Evolutionary conservation across 2,888 invertebrate genomes (phyloP).

Genomic region (Piscicola geometra): DNA sequence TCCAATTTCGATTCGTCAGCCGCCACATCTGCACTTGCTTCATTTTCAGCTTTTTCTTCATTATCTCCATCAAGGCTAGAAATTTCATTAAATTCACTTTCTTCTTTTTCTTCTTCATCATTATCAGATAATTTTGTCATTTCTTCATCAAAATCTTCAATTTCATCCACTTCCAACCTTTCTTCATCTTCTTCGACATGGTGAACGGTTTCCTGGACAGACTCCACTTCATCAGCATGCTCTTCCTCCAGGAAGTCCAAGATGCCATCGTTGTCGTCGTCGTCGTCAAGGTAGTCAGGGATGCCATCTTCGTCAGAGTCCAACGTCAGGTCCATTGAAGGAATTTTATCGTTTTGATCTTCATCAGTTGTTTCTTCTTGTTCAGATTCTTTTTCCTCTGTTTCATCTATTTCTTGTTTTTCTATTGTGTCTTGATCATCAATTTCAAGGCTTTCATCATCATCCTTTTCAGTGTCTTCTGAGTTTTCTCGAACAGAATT

Average conservation of each 20-base stretch:
- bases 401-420: constrained; percentile 7
- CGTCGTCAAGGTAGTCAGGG: constrained; percentile 38
- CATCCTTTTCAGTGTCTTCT: constrained; percentile 15
- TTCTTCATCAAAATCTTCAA: constrained; percentile 20
- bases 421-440: constrained; percentile 5
- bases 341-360: constrained; percentile 3
- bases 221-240: constrained; percentile 39
- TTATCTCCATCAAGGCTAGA: constrained; percentile 39
- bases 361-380: background rate
- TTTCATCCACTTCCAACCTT: background rate
- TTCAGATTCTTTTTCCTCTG: background rate
- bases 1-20: no score
- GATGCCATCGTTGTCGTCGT: constrained; percentile 42
- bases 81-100: background rate
- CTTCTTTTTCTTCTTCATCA: constrained; percentile 37
- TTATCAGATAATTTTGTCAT: no score
- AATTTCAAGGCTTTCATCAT: constrained; percentile 3
- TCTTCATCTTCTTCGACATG: constrained; percentile 17
- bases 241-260: constrained; percentile 42
- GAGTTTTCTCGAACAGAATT: constrained; percentile 45
- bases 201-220: constrained; percentile 22
- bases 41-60: constrained; percentile 42
- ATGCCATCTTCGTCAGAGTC: constrained; percentile 38
- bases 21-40: constrained; percentile 47
- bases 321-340: constrained; percentile 16